phyloP scores from a whole-genome alignment of 2,888 invertebrate genomes.

The Chaitophorus viminalis region DNA sequence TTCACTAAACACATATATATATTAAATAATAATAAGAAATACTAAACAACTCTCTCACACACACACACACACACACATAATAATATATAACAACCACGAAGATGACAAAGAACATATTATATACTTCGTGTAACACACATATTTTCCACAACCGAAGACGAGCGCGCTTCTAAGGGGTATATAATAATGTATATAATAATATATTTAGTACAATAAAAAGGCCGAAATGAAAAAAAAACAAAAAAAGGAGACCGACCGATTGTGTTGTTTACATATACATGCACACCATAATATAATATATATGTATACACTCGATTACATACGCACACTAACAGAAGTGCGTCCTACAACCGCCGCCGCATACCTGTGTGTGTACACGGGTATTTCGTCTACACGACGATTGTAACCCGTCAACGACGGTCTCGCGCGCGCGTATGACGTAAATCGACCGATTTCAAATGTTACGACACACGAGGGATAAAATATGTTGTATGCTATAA shows the following conservation, averaged over 20 bases:
- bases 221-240: not conserved
- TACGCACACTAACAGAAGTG: too few species aligned
- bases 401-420: not conserved
- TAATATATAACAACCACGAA: not conserved
- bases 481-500: not conserved
- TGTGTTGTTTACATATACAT: not conserved
- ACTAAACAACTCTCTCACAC: not conserved
- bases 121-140: not conserved
- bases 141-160: not conserved
- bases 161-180: not conserved
- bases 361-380: constrained; percentile 11
- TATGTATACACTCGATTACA: too few species aligned
- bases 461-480: not conserved
- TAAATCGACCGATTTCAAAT: constrained; percentile 33
- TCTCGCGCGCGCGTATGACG: not conserved
- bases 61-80: not conserved
- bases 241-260: not conserved
- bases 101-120: not conserved
- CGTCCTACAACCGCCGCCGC: not conserved
- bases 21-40: constrained; percentile 11
- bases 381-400: constrained; percentile 15
- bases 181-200: constrained; percentile 4
- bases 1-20: not conserved
- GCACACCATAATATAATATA: not conserved
- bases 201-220: not conserved